Evolutionary conservation across 1,140 invertebrate genomes (phyloP).

Genomic region (Cryptotermes secundus): DNA sequence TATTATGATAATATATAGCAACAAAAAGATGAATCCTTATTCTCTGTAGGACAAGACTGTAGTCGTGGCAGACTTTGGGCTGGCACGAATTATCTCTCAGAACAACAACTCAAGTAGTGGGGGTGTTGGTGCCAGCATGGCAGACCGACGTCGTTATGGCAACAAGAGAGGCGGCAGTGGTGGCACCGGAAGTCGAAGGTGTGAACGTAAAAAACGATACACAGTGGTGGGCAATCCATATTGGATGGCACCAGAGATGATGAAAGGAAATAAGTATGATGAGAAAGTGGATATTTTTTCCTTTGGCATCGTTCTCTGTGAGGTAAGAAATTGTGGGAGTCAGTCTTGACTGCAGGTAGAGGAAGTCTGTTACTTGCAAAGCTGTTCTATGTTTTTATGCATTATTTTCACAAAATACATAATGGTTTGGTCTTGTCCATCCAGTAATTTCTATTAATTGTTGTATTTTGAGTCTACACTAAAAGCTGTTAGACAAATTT

Average conservation of each 20-base stretch:
- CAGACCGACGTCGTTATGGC: conserved; percentile 40
- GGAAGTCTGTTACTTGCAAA: no score
- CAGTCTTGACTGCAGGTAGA: not conserved
- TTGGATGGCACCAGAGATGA: conserved; percentile 99
- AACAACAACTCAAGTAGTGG: conserved; percentile 41
- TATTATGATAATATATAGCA: no score
- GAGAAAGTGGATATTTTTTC: conserved; percentile 97
- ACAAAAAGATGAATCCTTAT: conserved; percentile 26
- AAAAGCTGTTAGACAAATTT: no score
- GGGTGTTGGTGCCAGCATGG: conserved; percentile 33
- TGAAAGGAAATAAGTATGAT: conserved; percentile 94
- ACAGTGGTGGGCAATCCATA: conserved; percentile 93
- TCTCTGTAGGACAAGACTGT: conserved; percentile 73
- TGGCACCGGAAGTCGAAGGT: conserved; percentile 50
- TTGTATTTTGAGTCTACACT: no score
- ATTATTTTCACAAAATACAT: not conserved
- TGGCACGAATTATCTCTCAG: conserved; percentile 83
- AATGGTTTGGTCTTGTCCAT: not conserved
- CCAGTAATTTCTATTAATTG: no score
- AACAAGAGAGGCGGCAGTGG: conserved; percentile 45
- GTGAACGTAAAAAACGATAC: conserved; percentile 67
- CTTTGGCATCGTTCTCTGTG: conserved; percentile 93
- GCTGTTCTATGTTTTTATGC: not conserved
- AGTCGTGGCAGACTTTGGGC: conserved; percentile 92
- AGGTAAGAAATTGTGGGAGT: conserved; percentile 58